Conservation (phyloP, 1,140 invertebrate species). For the Nasonia giraulti region DNA sequence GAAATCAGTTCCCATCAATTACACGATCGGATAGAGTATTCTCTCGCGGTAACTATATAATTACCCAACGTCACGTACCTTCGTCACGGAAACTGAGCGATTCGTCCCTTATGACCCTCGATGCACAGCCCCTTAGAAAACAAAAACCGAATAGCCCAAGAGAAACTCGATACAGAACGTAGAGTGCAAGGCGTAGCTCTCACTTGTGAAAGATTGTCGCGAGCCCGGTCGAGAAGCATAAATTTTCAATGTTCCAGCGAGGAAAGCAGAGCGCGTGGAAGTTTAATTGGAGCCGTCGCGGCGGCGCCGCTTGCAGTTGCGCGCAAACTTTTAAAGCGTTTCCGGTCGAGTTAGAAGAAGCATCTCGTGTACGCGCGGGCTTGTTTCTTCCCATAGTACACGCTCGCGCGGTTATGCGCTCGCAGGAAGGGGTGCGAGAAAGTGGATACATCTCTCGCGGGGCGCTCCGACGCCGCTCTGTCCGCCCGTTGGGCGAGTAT, state of each 20-base stretch:
- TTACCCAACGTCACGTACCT: constrained; percentile 5
- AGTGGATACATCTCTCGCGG: background rate
- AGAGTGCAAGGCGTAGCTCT: background rate
- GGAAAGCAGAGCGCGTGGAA: constrained; percentile 56
- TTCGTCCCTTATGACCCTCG: background rate
- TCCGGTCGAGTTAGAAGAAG: constrained; percentile 55
- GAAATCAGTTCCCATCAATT: constrained; percentile 19
- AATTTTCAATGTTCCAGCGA: constrained; percentile 63
- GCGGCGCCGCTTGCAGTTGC: constrained; percentile 38
- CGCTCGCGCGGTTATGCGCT: background rate
- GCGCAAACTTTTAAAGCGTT: constrained; percentile 64
- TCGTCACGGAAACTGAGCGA: background rate
- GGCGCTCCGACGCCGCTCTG: background rate
- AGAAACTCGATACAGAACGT: background rate
- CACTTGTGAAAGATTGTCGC: background rate
- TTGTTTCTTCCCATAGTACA: background rate
- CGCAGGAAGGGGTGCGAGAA: background rate
- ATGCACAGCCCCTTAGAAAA: background rate
- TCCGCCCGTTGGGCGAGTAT: no score
- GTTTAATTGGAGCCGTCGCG: constrained; percentile 63
- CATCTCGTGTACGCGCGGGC: background rate
- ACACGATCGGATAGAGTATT: background rate
- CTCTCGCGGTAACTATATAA: constrained; percentile 9
- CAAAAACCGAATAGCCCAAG: background rate
- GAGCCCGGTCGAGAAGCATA: constrained; percentile 51